phyloP scores from a whole-genome alignment of 2,113 vertebrate species.

The Phyllostomus hastatus region DNA sequence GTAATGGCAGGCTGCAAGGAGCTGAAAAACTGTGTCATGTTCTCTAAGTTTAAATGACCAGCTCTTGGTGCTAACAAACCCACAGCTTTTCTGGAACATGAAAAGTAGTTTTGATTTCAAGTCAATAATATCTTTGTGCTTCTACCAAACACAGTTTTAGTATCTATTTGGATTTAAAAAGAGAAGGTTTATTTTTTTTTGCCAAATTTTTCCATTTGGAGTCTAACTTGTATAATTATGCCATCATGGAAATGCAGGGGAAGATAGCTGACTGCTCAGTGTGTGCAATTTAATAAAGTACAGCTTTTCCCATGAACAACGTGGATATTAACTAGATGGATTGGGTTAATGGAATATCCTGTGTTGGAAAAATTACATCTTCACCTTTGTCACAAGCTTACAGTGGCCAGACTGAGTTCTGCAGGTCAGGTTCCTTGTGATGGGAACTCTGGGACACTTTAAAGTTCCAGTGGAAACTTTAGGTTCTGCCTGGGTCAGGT shows the following conservation, averaged over 20 bases:
- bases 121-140: not conserved
- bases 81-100: not conserved
- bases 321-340: not conserved
- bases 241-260: not conserved
- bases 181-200: slow-evolving; percentile 16
- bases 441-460: not conserved
- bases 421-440: not conserved
- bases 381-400: not conserved
- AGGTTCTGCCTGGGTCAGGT: not conserved
- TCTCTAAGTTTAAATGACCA: not conserved
- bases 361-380: not conserved
- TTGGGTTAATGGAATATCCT: not conserved
- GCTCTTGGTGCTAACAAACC: not conserved
- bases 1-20: not conserved
- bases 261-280: not conserved
- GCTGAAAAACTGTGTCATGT: not conserved
- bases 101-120: not conserved
- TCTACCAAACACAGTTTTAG: not conserved
- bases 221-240: not conserved
- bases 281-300: not conserved
- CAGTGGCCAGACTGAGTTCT: not conserved
- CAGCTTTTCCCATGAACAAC: not conserved
- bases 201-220: not conserved
- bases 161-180: not conserved
- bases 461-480: not conserved